Evolutionary conservation across 2,113 vertebrate genomes (phyloP), one percentile per base, ranked within the genome.

Genomic region (Proterorhinus semilunaris): DNA sequence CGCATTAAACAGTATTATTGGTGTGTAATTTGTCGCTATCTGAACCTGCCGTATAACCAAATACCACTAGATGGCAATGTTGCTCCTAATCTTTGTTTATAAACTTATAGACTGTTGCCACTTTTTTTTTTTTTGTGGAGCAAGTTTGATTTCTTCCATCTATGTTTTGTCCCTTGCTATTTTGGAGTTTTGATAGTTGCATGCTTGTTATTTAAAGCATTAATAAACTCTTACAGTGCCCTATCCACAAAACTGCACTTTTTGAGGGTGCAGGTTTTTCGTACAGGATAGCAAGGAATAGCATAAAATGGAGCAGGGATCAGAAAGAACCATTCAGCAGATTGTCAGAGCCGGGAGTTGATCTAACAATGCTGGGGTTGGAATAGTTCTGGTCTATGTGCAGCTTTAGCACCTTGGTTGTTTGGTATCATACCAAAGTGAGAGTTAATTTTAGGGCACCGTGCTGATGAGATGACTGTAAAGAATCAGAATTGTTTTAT

Each of bases 11-110:
- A 36, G 27, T 7, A 7, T 44, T 53, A 46, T 1, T 61, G 76
- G 69, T 78, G n/a, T 78, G 17, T 47, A 36, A 36, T 36, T 36
- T 3, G 3, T 36, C 27, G 61, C 15, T 2, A 21, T 47, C 9
- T 10, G 15, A 11, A 17, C 15, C 10, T 63, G 45, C 45, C 17
- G 45, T 48, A 63, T 45, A 63, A 7, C 11, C 17, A 5, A 15
- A 16, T 49, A 42, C 72, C 87, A 83, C 81, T 70, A 77, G 90
- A 80, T 90, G 85, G 88, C 90, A 88, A 51, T 88, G 74, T 86
- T 83, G 85, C 55, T 77, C 81, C 66, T 75, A 65, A 57, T 3
- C 13, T 13, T 8, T 16, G 49, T 63, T 65, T 53, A 70, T 53
- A 70, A 13, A 46, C 45, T 78, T 66, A 71, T 68, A 79, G 50